Evolutionary conservation across 2,888 invertebrate species (phyloP), one percentile per base, ranked within the genome.

Genomic region (Drosophila austrosaltans): DNA sequence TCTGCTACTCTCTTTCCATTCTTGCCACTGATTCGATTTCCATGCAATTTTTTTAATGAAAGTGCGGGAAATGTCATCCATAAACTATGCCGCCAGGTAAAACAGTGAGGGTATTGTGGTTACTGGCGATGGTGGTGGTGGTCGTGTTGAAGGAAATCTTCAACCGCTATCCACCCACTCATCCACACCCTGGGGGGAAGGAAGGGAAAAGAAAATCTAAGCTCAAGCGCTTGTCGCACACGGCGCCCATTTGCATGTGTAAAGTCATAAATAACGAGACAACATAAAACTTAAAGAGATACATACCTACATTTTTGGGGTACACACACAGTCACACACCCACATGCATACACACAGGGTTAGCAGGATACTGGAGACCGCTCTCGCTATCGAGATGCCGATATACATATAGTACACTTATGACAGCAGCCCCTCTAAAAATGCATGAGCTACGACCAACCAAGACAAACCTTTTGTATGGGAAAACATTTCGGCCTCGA

Each of bases 191-290:
- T 61, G 57, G 61, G 61, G 69, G 39, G 75, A 66, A 66, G 74
- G 61, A 83, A 61, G 61, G 69, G 39, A 68, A 66, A 66, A 67
- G 69, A 83, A 73, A 10, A 22, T 22, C 87, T 86, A 76, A 88
- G 82, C 89, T 76, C 66, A 60, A 72, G 76, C 74, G 87, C 89
- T 83, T 89, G 83, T 83, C 84, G 89, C 89, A 79, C 89, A 77
- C 77, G 69, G 61, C 68, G 69, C 65, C 48, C 77, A 90, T 90
- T 90, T 90, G 90, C 90, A 90, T 90, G 90, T 90, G 89, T 90
- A 90, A 90, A 88, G 79, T 87, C 89, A 90, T 90, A 90, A 90
- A 90, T 90, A 90, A 90, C 81, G 79, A 82, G 82, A 82, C 82
- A 87, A 85, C 83, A 83, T 83, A 83, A 83, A 86, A 83, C 83